These are phyloP conservation scores for Polymixis flavicincta DNA, from an alignment of 2,888 invertebrate species.

Conservation along the genomic window DNA sequence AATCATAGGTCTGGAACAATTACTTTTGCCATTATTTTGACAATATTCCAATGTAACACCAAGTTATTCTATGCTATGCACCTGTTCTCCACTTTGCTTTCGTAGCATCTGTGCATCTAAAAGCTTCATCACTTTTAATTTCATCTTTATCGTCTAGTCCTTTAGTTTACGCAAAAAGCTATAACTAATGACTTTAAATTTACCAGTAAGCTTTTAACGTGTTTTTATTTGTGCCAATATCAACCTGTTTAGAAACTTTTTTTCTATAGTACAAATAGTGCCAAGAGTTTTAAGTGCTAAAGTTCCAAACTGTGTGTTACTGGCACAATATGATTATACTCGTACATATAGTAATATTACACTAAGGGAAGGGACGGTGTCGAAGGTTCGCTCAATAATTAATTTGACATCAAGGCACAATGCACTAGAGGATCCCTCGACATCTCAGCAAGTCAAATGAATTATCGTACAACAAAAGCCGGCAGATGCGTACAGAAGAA, in stretches of 20 bases:
- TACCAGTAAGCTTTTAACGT: constrained; percentile 69
- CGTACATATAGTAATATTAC: constrained; percentile 59
- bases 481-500: constrained; percentile 67
- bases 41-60: constrained; percentile 70
- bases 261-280: constrained; percentile 7
- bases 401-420: constrained; percentile 75
- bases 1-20: background rate
- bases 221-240: constrained; percentile 77
- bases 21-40: constrained; percentile 59
- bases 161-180: constrained; percentile 70
- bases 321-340: constrained; percentile 66
- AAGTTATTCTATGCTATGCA: constrained; percentile 45
- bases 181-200: constrained; percentile 64
- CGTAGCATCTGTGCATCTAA: constrained; percentile 63
- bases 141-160: constrained; percentile 53
- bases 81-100: constrained; percentile 52
- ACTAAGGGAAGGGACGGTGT: constrained; percentile 75
- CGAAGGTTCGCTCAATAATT: constrained; percentile 82
- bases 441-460: constrained; percentile 90
- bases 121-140: constrained; percentile 57
- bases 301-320: constrained; percentile 58
- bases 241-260: constrained; percentile 40
- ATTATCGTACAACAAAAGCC: constrained; percentile 80
- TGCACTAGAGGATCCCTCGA: constrained; percentile 80
- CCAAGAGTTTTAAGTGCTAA: constrained; percentile 14